Percentiles rank a stretch among this genome's conserved stretches.
Conservation (phyloP, 53 echinoderm and acorn worm species). For the Hippasteria phrygiana region DNA sequence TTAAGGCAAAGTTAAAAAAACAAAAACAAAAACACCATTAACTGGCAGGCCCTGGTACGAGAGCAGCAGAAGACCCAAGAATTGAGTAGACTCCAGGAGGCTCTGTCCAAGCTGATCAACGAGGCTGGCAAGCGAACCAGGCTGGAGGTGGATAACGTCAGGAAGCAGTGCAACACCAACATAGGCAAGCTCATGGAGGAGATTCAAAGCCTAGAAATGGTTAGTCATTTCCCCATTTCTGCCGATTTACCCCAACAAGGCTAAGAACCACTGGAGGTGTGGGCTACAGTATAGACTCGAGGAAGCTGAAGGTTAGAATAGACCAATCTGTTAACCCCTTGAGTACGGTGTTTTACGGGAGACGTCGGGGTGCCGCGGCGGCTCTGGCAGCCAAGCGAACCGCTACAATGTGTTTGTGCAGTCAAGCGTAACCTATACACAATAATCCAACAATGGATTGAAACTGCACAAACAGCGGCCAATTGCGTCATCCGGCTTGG, state of each 20-base stretch:
- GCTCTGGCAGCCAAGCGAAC: too few species aligned
- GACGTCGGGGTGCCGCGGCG: too few species aligned
- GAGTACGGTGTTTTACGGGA: too few species aligned
- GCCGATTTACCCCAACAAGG: background rate
- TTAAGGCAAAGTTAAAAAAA: too few species aligned
- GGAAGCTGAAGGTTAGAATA: too few species aligned
- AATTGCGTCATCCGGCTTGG: too few species aligned
- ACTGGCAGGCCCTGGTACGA: constrained; percentile 80
- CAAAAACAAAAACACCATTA: background rate
- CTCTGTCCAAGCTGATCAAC: constrained; percentile 84
- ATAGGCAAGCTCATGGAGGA: constrained; percentile 98
- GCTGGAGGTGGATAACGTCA: constrained; percentile 90
- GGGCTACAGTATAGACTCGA: too few species aligned
- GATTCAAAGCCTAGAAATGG: constrained; percentile 89
- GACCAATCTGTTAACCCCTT: too few species aligned
- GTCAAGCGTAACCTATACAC: too few species aligned
- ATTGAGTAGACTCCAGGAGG: constrained; percentile 80
- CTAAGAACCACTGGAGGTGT: background rate
- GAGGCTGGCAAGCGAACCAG: constrained; percentile 93
- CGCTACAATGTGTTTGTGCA: too few species aligned
- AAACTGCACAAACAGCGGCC: too few species aligned
- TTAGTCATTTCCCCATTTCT: constrained; percentile 40
- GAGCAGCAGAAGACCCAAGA: constrained; percentile 93
- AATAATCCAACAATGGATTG: too few species aligned
- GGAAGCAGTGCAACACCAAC: constrained; percentile 94